Conservation (phyloP, 2,797 vertebrate genomes). For the Sphenodon punctatus region DNA sequence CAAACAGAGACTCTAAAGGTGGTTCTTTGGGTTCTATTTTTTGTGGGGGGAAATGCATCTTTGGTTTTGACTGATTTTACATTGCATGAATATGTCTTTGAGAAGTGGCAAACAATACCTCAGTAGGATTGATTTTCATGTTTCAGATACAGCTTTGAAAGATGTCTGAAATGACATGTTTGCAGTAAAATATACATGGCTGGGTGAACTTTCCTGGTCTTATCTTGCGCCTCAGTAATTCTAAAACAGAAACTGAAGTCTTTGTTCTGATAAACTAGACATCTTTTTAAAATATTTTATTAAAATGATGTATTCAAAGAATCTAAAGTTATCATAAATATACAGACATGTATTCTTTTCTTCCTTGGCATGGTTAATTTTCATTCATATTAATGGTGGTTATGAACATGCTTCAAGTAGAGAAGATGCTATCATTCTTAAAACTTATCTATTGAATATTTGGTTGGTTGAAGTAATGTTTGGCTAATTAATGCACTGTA, state of each 20-base stretch:
- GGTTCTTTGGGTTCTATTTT: background rate
- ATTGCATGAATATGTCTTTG: constrained; percentile 75
- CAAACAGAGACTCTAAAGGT: background rate
- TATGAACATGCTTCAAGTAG: constrained; percentile 47
- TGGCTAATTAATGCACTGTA: constrained; percentile 4
- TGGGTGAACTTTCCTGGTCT: constrained; percentile 71
- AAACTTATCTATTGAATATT: constrained; percentile 43
- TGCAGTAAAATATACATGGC: constrained; percentile 77
- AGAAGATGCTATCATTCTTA: constrained; percentile 43
- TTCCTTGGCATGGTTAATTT: constrained; percentile 58
- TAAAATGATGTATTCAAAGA: constrained; percentile 70
- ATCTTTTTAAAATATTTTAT: constrained; percentile 66
- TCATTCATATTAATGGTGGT: constrained; percentile 64
- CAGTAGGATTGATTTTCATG: constrained; percentile 74
- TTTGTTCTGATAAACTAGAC: constrained; percentile 70
- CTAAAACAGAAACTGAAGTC: constrained; percentile 70
- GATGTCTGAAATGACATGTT: constrained; percentile 81
- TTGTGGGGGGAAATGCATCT: constrained; percentile 40
- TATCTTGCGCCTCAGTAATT: constrained; percentile 80
- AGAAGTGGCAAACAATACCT: constrained; percentile 65
- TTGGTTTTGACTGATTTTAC: constrained; percentile 68
- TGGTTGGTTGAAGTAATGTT: constrained; percentile 46
- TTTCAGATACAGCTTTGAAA: constrained; percentile 74
- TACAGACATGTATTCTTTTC: constrained; percentile 38
- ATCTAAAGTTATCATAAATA: constrained; percentile 30